Evolutionary conservation across 2,797 vertebrate species (phyloP).

Genomic region (Gadopsis bispinosus): DNA sequence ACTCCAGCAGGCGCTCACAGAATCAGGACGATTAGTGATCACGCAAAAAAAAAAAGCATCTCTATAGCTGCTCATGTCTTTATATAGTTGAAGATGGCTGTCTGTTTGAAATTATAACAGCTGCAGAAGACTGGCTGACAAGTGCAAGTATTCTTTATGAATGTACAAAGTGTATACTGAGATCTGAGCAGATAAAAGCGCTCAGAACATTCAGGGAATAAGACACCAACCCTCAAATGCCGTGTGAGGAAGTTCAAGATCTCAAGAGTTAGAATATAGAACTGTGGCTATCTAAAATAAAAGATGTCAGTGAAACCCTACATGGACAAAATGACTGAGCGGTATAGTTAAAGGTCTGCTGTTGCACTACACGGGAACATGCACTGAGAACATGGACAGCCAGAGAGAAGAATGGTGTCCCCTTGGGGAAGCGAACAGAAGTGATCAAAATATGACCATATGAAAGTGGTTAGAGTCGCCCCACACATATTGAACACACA

Average conservation of each 20-base stretch:
- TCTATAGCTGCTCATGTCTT: neutral
- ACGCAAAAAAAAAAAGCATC: neutral
- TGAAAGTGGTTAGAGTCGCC: neutral
- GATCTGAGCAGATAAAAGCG: neutral
- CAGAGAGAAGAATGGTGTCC: constrained; percentile 7
- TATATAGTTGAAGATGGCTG: neutral
- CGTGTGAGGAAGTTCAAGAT: constrained; percentile 8
- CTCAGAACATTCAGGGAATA: constrained; percentile 10
- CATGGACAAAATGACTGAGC: constrained; percentile 27
- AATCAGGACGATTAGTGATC: constrained; percentile 27
- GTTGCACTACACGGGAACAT: constrained; percentile 7
- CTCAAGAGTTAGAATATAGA: constrained; percentile 16
- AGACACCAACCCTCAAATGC: neutral
- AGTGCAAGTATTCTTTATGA: neutral
- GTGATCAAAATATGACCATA: neutral
- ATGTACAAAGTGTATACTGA: neutral
- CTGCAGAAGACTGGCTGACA: neutral
- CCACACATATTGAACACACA: neutral
- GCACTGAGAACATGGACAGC: neutral
- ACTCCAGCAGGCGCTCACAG: neutral
- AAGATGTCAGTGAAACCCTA: constrained; percentile 24
- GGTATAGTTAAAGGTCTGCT: constrained; percentile 6
- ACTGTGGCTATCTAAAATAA: constrained; percentile 6
- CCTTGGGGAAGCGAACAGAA: neutral
- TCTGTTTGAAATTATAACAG: neutral